These are phyloP conservation scores for Morpho helenor DNA, from an alignment of 2,888 invertebrate species.

Conservation along the genomic window DNA sequence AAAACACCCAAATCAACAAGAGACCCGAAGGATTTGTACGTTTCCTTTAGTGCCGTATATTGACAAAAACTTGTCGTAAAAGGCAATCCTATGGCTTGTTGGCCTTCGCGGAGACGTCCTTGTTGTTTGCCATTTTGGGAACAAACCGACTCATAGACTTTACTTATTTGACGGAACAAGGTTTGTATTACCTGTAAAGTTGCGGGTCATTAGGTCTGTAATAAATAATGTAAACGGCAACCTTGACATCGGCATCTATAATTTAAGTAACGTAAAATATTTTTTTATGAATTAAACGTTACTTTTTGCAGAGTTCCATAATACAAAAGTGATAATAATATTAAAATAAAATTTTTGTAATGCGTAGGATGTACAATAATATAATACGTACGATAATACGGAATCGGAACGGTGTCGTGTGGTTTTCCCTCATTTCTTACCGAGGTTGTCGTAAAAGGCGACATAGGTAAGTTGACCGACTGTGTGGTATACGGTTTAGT, in stretches of 20 bases:
- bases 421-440: no score
- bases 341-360: no score
- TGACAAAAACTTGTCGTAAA: slow-evolving; percentile 26
- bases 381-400: no score
- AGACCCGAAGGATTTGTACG: slow-evolving; percentile 16
- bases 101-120: slow-evolving; percentile 31
- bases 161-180: slow-evolving; percentile 32
- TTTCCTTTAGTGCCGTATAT: slow-evolving; percentile 19
- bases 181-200: slow-evolving; percentile 31
- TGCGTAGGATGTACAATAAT: no score
- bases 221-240: slow-evolving; percentile 13
- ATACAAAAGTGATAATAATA: no score
- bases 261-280: neutral
- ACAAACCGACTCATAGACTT: slow-evolving; percentile 29
- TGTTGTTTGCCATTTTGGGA: slow-evolving; percentile 30
- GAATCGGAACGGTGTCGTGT: no score
- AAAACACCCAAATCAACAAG: slow-evolving; percentile 9
- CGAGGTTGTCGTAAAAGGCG: no score
- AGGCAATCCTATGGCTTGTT: slow-evolving; percentile 26
- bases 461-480: no score
- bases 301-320: no score
- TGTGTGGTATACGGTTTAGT: no score
- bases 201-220: slow-evolving; percentile 29
- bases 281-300: no score
- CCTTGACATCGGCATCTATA: slow-evolving; percentile 12